Base-by-base conservation (phyloP, 2,888 invertebrate species). In the Lumbricus terrestris region DNA sequence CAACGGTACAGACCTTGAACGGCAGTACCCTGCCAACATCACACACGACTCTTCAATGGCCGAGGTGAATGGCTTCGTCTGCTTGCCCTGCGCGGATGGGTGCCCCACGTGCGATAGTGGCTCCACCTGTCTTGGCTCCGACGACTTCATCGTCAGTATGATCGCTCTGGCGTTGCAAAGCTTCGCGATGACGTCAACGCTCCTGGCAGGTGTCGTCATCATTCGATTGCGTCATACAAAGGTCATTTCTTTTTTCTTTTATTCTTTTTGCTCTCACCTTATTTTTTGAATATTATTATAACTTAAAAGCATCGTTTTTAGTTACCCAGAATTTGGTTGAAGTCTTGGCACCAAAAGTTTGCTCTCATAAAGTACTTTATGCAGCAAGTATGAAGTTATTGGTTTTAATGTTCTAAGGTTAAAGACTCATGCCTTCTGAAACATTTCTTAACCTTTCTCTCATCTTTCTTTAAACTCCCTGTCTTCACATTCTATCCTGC, bases 1-100 rank as follows among this genome's bases (percentile, higher is more conserved):
- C 85, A 85, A 85, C 85, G 85, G 85, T 6, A 35, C 85, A 37
- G 37, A 34, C 35, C 18, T 85, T 35, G 85, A 85, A 37, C 29
- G 37, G 35, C 85, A 23, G 35, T 85, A 85, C n/a, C 85, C n/a
- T 18, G n/a, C 13, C 85, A 85, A 85, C 35, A 34, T 85, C 20
- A 85, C 85, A 0, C 35, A 20, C 35, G 85, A 4, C 85, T 20
- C 20, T 34, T 5, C 85, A 23, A 8, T 16, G 85, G 85, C 85
- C 0, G 54, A n/a, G 34, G 34, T 91, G 90, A 38, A 93, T 93
- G 91, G 34, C 18, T 40, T 85, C 5, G 42, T 20, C 85, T 85
- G 88, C 20, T 34, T 85, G 23, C 47, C 38, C 16, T 40, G 47
- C 23, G 88, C 42, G 20, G 54, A 35, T 40, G 88, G 69, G 18